Conservation (phyloP, 2,797 vertebrate genomes). For the Etheostoma nigrum region DNA sequence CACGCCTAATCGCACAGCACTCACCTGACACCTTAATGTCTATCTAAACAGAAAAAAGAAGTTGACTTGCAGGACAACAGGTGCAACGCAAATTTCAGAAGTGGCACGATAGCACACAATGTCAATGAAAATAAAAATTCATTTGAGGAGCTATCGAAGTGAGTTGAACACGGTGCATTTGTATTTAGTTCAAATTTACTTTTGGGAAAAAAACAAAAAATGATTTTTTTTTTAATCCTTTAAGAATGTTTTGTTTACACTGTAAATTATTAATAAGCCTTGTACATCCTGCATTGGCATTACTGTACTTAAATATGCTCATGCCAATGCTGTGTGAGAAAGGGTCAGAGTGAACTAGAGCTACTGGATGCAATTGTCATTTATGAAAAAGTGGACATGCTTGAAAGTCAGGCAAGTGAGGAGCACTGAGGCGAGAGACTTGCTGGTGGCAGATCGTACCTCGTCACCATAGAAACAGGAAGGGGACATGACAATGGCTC, state of each 20-base stretch:
- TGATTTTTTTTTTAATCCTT: too few species aligned
- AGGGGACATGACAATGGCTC: conserved; percentile 81
- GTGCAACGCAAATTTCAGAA: too few species aligned
- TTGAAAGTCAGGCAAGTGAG: conserved; percentile 75
- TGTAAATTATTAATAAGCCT: neutral
- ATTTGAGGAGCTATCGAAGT: neutral
- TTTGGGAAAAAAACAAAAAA: neutral
- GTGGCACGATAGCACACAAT: neutral
- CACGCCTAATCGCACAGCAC: neutral
- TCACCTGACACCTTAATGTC: too few species aligned
- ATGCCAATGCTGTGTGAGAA: neutral
- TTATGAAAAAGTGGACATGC: conserved; percentile 69
- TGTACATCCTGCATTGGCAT: neutral
- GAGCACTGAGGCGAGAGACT: conserved; percentile 74
- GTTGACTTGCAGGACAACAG: neutral
- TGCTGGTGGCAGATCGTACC: conserved; percentile 78
- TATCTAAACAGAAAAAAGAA: too few species aligned
- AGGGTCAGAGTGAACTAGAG: conserved; percentile 10
- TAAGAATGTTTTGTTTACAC: too few species aligned
- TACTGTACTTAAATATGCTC: neutral
- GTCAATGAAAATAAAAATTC: neutral
- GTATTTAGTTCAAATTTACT: neutral
- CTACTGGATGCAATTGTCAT: conserved; percentile 38
- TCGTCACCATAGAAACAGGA: conserved; percentile 91
- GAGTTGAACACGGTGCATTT: neutral